Percentiles rank a stretch among this genome's conserved stretches.
These are phyloP conservation scores for Dysidea cf. avara DNA, from an alignment of 37 sponge, comb jelly and placozoan species.

Conservation along the genomic window DNA sequence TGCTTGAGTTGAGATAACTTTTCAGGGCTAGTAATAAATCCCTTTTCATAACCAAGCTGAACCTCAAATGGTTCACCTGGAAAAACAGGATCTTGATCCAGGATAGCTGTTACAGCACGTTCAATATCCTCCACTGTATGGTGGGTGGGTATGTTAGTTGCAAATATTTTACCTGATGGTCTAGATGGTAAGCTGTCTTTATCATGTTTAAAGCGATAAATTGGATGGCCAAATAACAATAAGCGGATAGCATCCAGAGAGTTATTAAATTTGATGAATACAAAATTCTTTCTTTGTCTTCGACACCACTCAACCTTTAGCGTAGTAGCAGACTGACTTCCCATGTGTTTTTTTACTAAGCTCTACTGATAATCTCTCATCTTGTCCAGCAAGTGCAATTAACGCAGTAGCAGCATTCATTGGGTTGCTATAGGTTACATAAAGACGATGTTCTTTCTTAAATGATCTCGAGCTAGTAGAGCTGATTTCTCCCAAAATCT, in stretches of 20 bases:
- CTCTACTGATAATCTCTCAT: no score
- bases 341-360: not conserved
- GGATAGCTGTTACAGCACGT: slow-evolving; percentile 1
- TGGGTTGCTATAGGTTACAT: slow-evolving; percentile 40
- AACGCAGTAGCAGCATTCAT: slow-evolving; percentile 21
- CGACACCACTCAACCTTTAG: slow-evolving; percentile 56
- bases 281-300: slow-evolving; percentile 36
- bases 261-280: slow-evolving; percentile 21
- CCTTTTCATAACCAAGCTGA: slow-evolving; percentile 16
- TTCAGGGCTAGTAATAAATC: slow-evolving; percentile 36
- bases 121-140: slow-evolving; percentile 23
- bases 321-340: not conserved
- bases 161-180: slow-evolving; percentile 36
- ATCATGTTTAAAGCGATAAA: no score
- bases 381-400: not conserved
- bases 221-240: no score
- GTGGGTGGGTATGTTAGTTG: slow-evolving; percentile 7
- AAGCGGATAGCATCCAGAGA: no score
- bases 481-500: slow-evolving; percentile 14
- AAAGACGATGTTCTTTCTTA: not conserved
- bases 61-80: not conserved
- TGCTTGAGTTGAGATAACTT: not conserved
- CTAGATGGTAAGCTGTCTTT: no score
- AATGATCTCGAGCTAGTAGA: not conserved
- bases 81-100: not conserved